Evolutionary conservation across 2,888 invertebrate genomes (phyloP), one percentile per base, ranked within the genome.

Genomic region (Eupithecia abbreviata): DNA sequence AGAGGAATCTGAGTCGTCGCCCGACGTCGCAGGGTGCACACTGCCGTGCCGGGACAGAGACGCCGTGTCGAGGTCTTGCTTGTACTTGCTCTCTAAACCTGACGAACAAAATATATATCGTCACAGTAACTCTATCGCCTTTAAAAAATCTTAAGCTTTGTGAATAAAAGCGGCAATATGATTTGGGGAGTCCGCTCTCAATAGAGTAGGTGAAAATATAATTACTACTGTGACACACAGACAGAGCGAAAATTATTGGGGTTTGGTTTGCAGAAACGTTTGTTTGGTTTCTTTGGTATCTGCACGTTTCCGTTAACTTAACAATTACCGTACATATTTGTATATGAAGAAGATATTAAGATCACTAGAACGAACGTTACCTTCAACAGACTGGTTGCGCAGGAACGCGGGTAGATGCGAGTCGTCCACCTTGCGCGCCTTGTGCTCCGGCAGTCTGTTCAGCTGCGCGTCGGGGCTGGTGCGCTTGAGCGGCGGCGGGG

Each of bases 361-460:
- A 30, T 30, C 47, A 12, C 47, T 12, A 0, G 47, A 49, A 49
- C 15, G 55, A n/a, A 47, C 3, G 4, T 93, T 87, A 0, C 91
- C 94, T 76, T 94, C 94, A 0, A 90, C 94, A 3, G 95, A 95
- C 82, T 95, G 95, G 88, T 93, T 95, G 42, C 95, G 85, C 1
- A 93, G 88, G 87, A 94, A 95, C 55, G 91, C 83, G 0, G 93
- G 95, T 0, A 89, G 84, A 66, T 79, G 73, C 0, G 43, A 70
- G 51, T 82, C 81, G 72, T 78, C 84, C 78, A 88, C 83, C 65
- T 84, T 86, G 2, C 89, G 81, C 0, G 87, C 82, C 18, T 58
- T 58, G 55, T 81, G 80, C 9, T 85, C 85, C 42, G 84, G 80
- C 0, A 88, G 78, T 66, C 85, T 80, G 85, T 90, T 85, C 13